phyloP scores from a whole-genome alignment of 2,888 invertebrate genomes.

The Melangyna quadrimaculata region DNA sequence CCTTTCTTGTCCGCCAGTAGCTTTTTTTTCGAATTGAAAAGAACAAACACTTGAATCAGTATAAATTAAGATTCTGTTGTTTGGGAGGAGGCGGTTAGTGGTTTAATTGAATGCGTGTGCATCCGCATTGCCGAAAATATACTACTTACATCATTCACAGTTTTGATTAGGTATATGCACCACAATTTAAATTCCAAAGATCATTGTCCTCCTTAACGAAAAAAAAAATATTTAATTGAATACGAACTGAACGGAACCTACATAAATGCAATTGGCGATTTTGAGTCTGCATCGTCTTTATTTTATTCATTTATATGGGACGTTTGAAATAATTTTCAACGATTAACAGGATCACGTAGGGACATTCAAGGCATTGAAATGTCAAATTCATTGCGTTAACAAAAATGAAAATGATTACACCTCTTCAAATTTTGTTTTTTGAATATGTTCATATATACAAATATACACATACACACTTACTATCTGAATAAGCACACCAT shows the following conservation, averaged over 20 bases:
- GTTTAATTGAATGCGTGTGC: conserved; percentile 63
- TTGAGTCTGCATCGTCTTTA: neutral
- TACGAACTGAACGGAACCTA: neutral
- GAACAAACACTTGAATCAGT: conserved; percentile 56
- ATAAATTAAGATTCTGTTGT: conserved; percentile 64
- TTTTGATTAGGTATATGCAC: conserved; percentile 14
- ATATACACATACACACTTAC: too few relatives aligned
- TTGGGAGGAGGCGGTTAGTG: conserved; percentile 1
- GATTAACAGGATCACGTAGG: neutral
- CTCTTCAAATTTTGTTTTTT: neutral
- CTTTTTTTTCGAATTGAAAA: conserved; percentile 28
- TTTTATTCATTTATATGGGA: neutral
- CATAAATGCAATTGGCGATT: neutral
- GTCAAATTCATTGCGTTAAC: neutral
- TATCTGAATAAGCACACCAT: neutral
- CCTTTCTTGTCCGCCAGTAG: neutral
- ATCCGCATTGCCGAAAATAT: conserved; percentile 70
- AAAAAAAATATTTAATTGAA: neutral
- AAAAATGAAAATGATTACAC: neutral
- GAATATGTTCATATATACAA: too few relatives aligned
- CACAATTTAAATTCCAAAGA: conserved; percentile 38
- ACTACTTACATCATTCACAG: conserved; percentile 20
- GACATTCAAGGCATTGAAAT: neutral
- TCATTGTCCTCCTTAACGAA: conserved; percentile 31
- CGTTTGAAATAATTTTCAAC: neutral